phyloP scores from a whole-genome alignment of 2,113 vertebrate genomes.

The Hemibagrus wyckioides region DNA sequence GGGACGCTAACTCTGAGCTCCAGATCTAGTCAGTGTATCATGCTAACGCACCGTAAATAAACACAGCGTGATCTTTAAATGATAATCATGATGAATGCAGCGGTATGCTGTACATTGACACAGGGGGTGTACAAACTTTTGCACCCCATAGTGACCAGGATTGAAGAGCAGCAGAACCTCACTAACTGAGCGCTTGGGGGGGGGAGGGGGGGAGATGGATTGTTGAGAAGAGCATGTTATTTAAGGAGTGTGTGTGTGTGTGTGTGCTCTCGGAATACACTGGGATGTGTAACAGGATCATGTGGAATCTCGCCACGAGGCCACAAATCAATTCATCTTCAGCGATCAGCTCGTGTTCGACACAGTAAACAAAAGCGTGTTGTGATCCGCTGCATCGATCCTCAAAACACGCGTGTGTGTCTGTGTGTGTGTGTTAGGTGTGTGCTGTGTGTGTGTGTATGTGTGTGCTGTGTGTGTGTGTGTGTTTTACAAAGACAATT shows the following conservation, averaged over 20 bases:
- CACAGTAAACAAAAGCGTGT: slow-evolving; percentile 22
- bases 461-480: background rate
- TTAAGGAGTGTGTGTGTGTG: slow-evolving; percentile 34
- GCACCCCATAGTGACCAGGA: background rate
- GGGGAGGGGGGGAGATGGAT: background rate
- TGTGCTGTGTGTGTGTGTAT: background rate
- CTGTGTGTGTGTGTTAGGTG: background rate
- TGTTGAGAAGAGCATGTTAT: background rate
- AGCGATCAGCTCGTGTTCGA: slow-evolving; percentile 25
- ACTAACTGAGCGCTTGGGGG: background rate
- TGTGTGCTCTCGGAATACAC: slow-evolving; percentile 10
- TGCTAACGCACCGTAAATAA: background rate
- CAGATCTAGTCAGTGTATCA: background rate
- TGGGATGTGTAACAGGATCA: slow-evolving; percentile 46
- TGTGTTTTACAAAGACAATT: background rate
- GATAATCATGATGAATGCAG: background rate
- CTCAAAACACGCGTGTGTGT: background rate
- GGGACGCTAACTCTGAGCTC: too few relatives aligned
- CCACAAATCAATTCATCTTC: slow-evolving; percentile 44
- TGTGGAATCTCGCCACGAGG: slow-evolving; percentile 32
- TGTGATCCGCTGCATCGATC: slow-evolving; percentile 14
- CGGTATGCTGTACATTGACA: background rate
- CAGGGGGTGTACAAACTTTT: background rate
- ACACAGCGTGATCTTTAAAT: background rate
- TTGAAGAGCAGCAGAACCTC: background rate